A percentile compares a stretch with the other conserved stretches of the same genome.
Conservation (phyloP, 1,140 invertebrate genomes). For the Euglossa dilemma region DNA sequence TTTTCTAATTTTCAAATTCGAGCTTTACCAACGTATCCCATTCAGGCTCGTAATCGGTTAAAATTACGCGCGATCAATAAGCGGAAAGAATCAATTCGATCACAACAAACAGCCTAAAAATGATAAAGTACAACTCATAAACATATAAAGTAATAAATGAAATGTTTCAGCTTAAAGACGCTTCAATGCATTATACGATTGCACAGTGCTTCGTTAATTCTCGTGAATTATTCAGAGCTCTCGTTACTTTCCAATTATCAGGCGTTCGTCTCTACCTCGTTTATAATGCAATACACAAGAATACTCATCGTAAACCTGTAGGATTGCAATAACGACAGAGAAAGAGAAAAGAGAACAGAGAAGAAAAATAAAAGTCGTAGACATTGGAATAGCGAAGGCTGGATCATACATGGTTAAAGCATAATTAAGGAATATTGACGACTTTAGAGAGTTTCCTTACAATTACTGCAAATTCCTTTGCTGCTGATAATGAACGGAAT, state of each 20-base stretch:
- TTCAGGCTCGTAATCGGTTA: neutral
- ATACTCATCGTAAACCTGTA: neutral
- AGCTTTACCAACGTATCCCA: neutral
- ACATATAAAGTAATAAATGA: too few relatives aligned
- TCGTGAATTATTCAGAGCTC: neutral
- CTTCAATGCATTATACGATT: neutral
- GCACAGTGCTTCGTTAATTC: neutral
- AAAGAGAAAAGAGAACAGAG: neutral
- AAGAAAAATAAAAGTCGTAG: neutral
- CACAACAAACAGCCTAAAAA: too few relatives aligned
- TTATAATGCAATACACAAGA: neutral
- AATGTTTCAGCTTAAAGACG: neutral
- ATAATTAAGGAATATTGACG: too few relatives aligned
- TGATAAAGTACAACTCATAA: too few relatives aligned
- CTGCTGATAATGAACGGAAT: too few relatives aligned
- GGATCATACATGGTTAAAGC: too few relatives aligned
- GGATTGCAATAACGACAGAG: neutral
- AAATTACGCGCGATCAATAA: too few relatives aligned
- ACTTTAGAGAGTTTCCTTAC: too few relatives aligned
- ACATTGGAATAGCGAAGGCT: too few relatives aligned
- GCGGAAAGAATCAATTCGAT: too few relatives aligned
- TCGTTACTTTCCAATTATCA: neutral
- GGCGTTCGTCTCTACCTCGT: neutral
- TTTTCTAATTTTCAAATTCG: neutral
- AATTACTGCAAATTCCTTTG: too few relatives aligned